Evolutionary conservation across 1,140 invertebrate species (phyloP).

Genomic region (Leptopilina boulardi): DNA sequence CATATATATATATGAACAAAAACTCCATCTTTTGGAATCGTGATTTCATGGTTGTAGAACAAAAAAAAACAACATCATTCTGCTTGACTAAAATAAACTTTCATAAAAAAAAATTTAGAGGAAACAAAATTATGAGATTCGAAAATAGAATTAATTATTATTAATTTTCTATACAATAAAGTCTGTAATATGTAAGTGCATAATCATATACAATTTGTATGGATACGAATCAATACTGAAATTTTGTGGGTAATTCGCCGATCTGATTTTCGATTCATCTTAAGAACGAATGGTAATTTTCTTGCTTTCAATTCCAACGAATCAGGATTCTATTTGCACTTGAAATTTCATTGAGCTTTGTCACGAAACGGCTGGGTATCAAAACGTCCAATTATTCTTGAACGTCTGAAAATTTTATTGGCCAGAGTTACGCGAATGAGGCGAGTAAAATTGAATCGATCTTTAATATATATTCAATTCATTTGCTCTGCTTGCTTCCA

Average conservation of each 20-base stretch:
- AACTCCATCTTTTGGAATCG: neutral
- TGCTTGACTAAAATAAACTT: too few relatives aligned
- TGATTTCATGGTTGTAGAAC: neutral
- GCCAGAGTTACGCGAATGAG: neutral
- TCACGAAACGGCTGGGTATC: slow-evolving; percentile 67
- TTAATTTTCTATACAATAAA: slow-evolving; percentile 32
- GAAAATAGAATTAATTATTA: neutral
- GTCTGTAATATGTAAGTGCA: slow-evolving; percentile 46
- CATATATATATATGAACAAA: neutral
- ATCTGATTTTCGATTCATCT: slow-evolving; percentile 56
- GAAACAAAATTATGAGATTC: too few relatives aligned
- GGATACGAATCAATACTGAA: slow-evolving; percentile 58
- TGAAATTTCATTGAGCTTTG: slow-evolving; percentile 69
- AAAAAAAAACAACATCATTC: neutral
- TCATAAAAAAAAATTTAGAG: too few relatives aligned
- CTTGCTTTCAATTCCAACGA: slow-evolving; percentile 57
- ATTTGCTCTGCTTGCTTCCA: too few relatives aligned
- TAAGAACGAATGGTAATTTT: slow-evolving; percentile 63
- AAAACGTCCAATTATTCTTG: slow-evolving; percentile 29
- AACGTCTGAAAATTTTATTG: slow-evolving; percentile 9
- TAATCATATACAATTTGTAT: slow-evolving; percentile 58
- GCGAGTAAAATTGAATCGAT: neutral
- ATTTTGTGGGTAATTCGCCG: slow-evolving; percentile 59
- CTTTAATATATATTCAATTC: neutral
- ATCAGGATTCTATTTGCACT: slow-evolving; percentile 68